Evolutionary conservation across 2,797 vertebrate genomes (phyloP).

Genomic region (Enteromius mattozi): DNA sequence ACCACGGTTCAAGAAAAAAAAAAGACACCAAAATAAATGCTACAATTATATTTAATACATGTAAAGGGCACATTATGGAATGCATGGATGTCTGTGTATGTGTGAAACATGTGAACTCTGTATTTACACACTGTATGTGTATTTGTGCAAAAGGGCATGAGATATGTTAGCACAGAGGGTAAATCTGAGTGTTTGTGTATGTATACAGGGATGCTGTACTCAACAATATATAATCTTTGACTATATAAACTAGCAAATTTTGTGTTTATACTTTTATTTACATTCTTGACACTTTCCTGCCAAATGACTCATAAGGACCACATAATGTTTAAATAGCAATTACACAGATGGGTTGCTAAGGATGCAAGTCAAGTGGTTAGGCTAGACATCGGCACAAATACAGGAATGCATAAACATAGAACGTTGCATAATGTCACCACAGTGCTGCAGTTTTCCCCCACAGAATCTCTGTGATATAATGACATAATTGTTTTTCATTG

Average conservation of each 20-base stretch:
- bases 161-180: background rate
- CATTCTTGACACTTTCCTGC: slow-evolving; percentile 29
- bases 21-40: background rate
- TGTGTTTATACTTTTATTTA: slow-evolving; percentile 23
- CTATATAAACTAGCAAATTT: slow-evolving; percentile 24
- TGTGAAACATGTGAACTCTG: slow-evolving; percentile 1
- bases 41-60: background rate
- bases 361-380: slow-evolving; percentile 32
- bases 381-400: slow-evolving; percentile 2
- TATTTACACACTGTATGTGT: background rate
- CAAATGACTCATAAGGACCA: slow-evolving; percentile 27
- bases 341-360: slow-evolving; percentile 27
- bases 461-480: background rate
- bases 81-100: background rate
- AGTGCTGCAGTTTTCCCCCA: background rate
- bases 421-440: background rate
- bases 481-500: background rate
- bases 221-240: background rate
- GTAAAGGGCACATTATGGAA: background rate
- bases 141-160: background rate
- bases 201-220: background rate
- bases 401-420: slow-evolving; percentile 32
- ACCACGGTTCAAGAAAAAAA: background rate
- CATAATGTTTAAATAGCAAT: slow-evolving; percentile 37
- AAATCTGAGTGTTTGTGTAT: background rate